A percentile compares a stretch with the other conserved stretches of the same genome.
These are phyloP conservation scores for Saguinus imperator DNA, from an alignment of 2,113 vertebrate species.

Conservation along the genomic window DNA sequence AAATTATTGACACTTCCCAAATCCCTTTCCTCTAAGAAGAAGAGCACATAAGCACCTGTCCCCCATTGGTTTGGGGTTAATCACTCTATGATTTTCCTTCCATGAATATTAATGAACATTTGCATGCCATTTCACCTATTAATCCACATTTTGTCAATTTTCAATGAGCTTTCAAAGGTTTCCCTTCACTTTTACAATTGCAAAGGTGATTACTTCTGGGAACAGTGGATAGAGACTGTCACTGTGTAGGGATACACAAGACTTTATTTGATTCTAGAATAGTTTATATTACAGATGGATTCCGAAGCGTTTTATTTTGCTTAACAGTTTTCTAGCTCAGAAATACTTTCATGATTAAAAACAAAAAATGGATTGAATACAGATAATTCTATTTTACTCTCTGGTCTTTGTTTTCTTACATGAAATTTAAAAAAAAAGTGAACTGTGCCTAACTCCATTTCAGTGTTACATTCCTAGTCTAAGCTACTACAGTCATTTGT, in stretches of 20 bases:
- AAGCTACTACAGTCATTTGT: background rate
- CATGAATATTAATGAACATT: background rate
- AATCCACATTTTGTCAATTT: background rate
- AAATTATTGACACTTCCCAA: background rate
- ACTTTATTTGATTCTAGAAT: background rate
- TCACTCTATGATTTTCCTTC: background rate
- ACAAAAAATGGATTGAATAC: background rate
- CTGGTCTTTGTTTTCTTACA: background rate
- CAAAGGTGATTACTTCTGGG: background rate
- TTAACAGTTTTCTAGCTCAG: background rate
- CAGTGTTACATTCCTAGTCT: background rate
- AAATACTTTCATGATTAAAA: background rate
- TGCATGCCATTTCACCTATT: background rate
- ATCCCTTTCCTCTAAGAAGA: background rate
- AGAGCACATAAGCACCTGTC: background rate
- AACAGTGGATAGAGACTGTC: background rate
- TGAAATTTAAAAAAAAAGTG: background rate
- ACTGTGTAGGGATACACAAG: background rate
- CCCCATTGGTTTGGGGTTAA: background rate
- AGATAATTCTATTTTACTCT: background rate
- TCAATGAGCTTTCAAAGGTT: background rate
- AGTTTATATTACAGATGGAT: background rate
- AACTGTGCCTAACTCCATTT: background rate
- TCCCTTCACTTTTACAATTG: background rate
- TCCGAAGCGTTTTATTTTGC: background rate